These are phyloP conservation scores for Halictus rubicundus DNA, from an alignment of 1,140 invertebrate species.

Conservation along the genomic window DNA sequence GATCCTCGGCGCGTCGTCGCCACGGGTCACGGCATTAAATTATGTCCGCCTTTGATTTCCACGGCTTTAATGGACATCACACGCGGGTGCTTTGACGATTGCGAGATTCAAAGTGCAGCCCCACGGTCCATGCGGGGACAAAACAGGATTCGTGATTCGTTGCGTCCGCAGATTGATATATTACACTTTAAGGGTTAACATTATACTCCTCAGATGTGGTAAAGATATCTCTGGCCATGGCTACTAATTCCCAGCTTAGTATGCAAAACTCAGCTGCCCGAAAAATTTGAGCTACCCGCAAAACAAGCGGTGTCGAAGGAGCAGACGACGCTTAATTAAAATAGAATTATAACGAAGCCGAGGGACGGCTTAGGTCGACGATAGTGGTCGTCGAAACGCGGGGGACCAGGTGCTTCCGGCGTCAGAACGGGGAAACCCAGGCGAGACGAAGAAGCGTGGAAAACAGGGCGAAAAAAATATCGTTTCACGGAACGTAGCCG, in stretches of 20 bases:
- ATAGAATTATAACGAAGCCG: too few species aligned
- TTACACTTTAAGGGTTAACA: too few species aligned
- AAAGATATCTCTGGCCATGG: too few species aligned
- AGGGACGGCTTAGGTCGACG: not conserved
- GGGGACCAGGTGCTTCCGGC: not conserved
- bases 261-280: too few species aligned
- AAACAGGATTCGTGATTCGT: not conserved
- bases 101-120: not conserved
- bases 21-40: constrained; percentile 37
- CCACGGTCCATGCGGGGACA: not conserved
- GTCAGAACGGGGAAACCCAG: not conserved
- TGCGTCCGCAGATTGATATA: not conserved
- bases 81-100: constrained; percentile 1
- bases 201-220: too few species aligned
- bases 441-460: not conserved
- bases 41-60: constrained; percentile 40
- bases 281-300: too few species aligned
- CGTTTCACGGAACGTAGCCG: constrained; percentile 12
- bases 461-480: constrained; percentile 33
- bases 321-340: too few species aligned
- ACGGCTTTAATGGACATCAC: constrained; percentile 14
- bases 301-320: too few species aligned
- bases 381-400: constrained; percentile 27
- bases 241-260: too few species aligned
- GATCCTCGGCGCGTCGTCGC: not conserved